Evolutionary conservation across 2,113 vertebrate genomes (phyloP), one percentile per base, ranked within the genome.

Genomic region (Sinocyclocheilus anshuiensis): DNA sequence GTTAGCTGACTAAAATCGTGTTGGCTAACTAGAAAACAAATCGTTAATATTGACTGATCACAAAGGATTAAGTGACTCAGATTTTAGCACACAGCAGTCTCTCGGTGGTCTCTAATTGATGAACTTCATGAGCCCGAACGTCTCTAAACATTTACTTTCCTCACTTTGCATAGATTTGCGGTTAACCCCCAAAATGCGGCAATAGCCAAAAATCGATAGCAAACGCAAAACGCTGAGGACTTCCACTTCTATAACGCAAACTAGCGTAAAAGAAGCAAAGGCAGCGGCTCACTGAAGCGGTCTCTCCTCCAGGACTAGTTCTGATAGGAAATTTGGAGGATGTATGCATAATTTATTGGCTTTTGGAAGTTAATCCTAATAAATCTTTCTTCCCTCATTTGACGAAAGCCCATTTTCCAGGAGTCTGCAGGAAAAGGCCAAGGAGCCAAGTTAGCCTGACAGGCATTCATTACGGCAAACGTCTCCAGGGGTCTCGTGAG

Each of bases 301-400:
- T 65, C 85, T 91, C 87, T 90, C 90, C 89, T 84, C 82, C 77
- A 90, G 88, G 90, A 90, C 88, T 80, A 63, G 55, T 90, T 89
- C 87, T 93, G 91, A 93, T 92, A 92, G 93, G 92, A 94, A 90
- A 94, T 94, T 94, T 93, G 89, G 90, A 78, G 86, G 83, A 84
- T 81, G 84, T 90, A 92, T 94, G 92, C 92, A 95, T 95, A 94
- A 94, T 95, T 92, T 87, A 95, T 92, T 83, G 55, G 84, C 91
- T 92, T 93, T 91, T 92, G 88, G 90, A 91, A 92, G 91, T 93
- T 94, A 94, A 95, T 95, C 92, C 93, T 91, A 92, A 94, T 95
- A 94, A 94, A 95, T 95, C 92, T 93, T 82, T 83, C 81, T 88
- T 88, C 83, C 90, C 86, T 83, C 74, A 84, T 89, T 90, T 89